A percentile compares a stretch with the other conserved stretches of the same genome.
Conservation (phyloP, 2,113 vertebrate genomes). For the Nettapus auritus region DNA sequence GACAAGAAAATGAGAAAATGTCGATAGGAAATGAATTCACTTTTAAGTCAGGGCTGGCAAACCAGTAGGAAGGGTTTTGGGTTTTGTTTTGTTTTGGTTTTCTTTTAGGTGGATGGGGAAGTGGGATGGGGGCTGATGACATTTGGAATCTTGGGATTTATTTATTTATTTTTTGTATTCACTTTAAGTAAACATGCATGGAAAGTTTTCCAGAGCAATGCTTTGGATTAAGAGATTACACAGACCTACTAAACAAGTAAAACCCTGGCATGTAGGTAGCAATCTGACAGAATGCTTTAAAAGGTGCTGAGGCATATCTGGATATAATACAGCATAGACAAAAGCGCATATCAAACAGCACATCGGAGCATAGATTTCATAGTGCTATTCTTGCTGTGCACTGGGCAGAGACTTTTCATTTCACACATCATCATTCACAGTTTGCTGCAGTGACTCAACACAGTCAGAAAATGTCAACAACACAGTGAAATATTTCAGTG, state of each 20-base stretch:
- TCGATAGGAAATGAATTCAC: not conserved
- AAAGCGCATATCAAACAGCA: not conserved
- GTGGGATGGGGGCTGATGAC: not conserved
- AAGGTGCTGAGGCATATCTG: not conserved
- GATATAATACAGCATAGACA: not conserved
- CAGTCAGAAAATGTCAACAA: slow-evolving; percentile 19
- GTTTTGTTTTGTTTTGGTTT: not conserved
- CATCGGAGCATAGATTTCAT: not conserved
- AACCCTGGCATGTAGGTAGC: not conserved
- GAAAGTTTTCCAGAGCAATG: not conserved
- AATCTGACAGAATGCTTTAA: not conserved
- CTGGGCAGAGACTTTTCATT: slow-evolving; percentile 59
- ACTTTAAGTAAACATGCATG: not conserved
- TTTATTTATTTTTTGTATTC: not conserved
- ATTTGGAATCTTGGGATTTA: not conserved
- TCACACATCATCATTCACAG: slow-evolving; percentile 69
- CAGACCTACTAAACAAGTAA: not conserved
- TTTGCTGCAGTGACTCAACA: slow-evolving; percentile 1
- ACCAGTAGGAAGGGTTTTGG: not conserved
- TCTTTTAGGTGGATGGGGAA: not conserved
- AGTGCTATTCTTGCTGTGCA: slow-evolving; percentile 22
- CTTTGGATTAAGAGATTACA: not conserved
- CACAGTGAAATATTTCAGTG: not conserved
- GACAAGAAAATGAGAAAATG: not conserved
- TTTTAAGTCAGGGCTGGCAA: not conserved